Conservation (phyloP, 2,888 invertebrate species). For the Cyclophora albipunctata region DNA sequence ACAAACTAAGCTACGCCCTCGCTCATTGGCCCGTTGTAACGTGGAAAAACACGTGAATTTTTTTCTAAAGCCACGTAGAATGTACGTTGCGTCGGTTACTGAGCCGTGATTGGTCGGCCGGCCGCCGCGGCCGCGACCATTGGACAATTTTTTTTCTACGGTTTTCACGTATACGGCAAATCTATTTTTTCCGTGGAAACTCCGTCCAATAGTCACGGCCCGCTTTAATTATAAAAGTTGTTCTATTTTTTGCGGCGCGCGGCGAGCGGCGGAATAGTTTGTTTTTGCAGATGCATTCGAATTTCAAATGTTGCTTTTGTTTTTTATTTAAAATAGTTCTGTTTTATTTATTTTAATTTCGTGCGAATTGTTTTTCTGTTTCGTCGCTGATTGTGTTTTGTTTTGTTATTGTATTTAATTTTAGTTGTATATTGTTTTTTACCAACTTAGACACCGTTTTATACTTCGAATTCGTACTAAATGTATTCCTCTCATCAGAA, state of each 20-base stretch:
- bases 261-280: slow-evolving; percentile 25
- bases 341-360: background rate
- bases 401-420: background rate
- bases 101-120: slow-evolving; percentile 49
- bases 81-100: slow-evolving; percentile 52
- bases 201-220: slow-evolving; percentile 57
- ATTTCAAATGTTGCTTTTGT: slow-evolving; percentile 14
- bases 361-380: background rate
- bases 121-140: slow-evolving; percentile 40
- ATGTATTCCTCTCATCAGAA: too few relatives aligned
- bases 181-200: slow-evolving; percentile 62
- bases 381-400: background rate
- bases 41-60: slow-evolving; percentile 72
- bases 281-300: slow-evolving; percentile 20
- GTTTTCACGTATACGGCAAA: slow-evolving; percentile 66
- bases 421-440: too few relatives aligned
- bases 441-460: too few relatives aligned
- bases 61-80: slow-evolving; percentile 68
- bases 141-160: slow-evolving; percentile 64
- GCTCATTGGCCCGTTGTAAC: slow-evolving; percentile 57
- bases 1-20: slow-evolving; percentile 31
- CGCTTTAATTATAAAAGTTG: slow-evolving; percentile 68
- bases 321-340: slow-evolving; percentile 6
- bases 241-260: slow-evolving; percentile 35
- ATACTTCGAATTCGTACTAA: too few relatives aligned